Conservation (phyloP, 2,113 vertebrate species). For the Myotis davidii region DNA sequence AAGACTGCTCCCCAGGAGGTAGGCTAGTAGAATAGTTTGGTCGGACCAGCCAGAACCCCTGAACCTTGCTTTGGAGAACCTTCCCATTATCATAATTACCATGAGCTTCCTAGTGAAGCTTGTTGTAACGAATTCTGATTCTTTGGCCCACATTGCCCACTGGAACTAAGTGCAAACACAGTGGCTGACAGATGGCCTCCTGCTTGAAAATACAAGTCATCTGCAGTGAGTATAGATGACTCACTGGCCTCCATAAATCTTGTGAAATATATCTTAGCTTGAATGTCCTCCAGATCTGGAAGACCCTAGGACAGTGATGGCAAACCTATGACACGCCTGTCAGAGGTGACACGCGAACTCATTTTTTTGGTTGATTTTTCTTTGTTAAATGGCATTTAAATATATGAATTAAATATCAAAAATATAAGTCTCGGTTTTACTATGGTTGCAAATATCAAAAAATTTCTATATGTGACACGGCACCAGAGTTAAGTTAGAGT, state of each 20-base stretch:
- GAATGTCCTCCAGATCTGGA: background rate
- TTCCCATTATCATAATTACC: background rate
- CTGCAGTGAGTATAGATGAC: background rate
- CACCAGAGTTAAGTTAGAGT: no score
- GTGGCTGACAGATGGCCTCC: background rate
- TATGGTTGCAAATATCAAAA: no score
- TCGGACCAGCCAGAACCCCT: background rate
- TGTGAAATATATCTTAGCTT: background rate
- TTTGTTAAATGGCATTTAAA: no score
- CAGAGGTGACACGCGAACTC: no score
- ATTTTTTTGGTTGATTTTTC: no score
- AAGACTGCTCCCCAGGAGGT: background rate
- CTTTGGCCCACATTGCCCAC: background rate
- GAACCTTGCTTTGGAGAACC: background rate
- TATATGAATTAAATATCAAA: no score
- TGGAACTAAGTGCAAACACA: background rate
- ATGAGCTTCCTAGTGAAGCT: background rate
- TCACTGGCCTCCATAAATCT: background rate
- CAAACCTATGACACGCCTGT: no score
- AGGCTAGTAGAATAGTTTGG: background rate
- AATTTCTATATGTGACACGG: no score
- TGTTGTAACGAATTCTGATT: background rate
- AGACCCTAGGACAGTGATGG: background rate
- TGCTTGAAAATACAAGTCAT: background rate
- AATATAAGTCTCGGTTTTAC: no score